Evolutionary conservation across 2,797 vertebrate species (phyloP).

Genomic region (Peromyscus nudipes): DNA sequence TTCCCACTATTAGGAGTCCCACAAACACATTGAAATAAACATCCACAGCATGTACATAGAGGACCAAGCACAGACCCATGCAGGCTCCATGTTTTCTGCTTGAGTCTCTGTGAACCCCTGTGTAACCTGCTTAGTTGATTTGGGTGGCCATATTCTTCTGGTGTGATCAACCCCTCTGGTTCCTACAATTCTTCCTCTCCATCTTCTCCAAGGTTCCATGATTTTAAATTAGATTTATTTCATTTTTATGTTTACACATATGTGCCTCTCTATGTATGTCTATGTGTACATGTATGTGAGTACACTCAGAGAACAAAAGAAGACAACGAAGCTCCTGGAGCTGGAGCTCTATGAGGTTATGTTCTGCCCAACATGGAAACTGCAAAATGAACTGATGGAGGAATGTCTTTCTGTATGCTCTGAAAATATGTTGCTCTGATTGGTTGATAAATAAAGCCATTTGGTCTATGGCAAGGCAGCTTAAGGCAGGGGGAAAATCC

Average conservation of each 20-base stretch:
- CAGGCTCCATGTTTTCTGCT: not conserved
- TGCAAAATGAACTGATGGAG: too few relatives aligned
- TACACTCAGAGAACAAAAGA: not conserved
- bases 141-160: not conserved
- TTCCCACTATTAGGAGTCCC: not conserved
- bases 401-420: too few relatives aligned
- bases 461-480: too few relatives aligned
- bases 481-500: too few relatives aligned
- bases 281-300: not conserved
- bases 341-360: not conserved
- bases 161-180: not conserved
- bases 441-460: too few relatives aligned
- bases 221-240: not conserved
- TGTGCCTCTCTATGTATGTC: not conserved
- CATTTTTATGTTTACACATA: not conserved
- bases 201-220: not conserved
- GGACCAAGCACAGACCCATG: not conserved
- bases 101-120: too few relatives aligned
- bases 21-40: not conserved
- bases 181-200: rapidly evolving
- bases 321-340: too few relatives aligned
- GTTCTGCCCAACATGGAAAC: too few relatives aligned
- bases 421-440: too few relatives aligned
- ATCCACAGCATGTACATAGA: not conserved
- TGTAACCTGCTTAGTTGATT: not conserved